These are phyloP conservation scores for Notolabrus celidotus DNA, from an alignment of 2,797 vertebrate genomes.

Conservation along the genomic window DNA sequence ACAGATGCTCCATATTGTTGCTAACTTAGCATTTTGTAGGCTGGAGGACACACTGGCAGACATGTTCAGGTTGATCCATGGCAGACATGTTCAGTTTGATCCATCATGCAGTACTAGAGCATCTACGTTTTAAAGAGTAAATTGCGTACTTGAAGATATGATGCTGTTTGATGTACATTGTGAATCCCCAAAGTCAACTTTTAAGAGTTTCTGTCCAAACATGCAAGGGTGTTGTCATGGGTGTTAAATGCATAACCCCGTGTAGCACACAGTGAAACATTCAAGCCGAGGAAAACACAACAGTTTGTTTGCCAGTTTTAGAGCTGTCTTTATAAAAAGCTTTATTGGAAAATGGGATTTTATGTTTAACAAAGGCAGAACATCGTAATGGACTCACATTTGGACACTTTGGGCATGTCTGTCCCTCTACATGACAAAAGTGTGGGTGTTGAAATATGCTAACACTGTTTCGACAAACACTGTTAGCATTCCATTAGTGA, in stretches of 20 bases:
- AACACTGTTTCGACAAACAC: conserved; percentile 21
- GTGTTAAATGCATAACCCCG: conserved; percentile 57
- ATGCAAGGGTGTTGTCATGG: conserved; percentile 25
- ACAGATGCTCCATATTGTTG: too few species aligned
- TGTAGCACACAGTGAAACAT: conserved; percentile 42
- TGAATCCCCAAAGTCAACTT: too few species aligned
- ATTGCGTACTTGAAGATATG: too few species aligned
- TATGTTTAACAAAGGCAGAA: neutral
- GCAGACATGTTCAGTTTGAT: too few species aligned
- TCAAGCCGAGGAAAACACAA: conserved; percentile 59
- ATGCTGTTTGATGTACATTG: too few species aligned
- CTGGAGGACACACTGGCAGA: too few species aligned
- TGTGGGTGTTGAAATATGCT: conserved; percentile 27
- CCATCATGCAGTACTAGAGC: too few species aligned
- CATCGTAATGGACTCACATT: conserved; percentile 20
- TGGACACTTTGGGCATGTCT: conserved; percentile 2
- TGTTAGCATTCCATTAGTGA: conserved; percentile 24
- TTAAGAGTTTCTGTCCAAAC: conserved; percentile 21
- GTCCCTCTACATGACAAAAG: conserved; percentile 9
- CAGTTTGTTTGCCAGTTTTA: conserved; percentile 23
- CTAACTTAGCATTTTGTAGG: too few species aligned
- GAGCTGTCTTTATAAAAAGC: conserved; percentile 14
- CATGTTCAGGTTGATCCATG: too few species aligned
- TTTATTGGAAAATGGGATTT: neutral
- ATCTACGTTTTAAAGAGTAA: too few species aligned